phyloP scores from a whole-genome alignment of 1,140 invertebrate genomes.

The Orussus abietinus region DNA sequence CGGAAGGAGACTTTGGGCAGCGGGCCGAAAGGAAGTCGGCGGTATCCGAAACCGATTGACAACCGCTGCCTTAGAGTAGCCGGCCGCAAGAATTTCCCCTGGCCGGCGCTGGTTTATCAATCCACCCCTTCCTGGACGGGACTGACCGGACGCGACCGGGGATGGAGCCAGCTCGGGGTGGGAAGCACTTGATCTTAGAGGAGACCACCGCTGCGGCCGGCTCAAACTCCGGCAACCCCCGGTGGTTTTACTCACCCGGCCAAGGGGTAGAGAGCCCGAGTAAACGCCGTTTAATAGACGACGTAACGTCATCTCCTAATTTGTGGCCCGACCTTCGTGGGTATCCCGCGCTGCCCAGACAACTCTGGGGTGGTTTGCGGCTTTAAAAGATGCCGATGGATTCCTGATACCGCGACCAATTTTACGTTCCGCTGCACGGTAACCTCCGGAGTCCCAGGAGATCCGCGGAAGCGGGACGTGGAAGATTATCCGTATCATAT shows the following conservation, averaged over 20 bases:
- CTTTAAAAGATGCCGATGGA: no score
- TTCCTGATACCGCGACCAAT: no score
- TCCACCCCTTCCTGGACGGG: conserved; percentile 26
- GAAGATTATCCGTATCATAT: no score
- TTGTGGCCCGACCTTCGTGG: no score
- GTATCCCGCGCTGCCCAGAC: no score
- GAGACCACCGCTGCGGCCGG: conserved; percentile 27
- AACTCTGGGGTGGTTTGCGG: no score
- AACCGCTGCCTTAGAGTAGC: conserved; percentile 20
- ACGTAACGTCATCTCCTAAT: conserved; percentile 11
- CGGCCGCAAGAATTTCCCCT: conserved; percentile 36
- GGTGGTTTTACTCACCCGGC: conserved; percentile 33
- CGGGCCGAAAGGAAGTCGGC: no score
- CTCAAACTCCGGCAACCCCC: conserved; percentile 27
- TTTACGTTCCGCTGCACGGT: no score
- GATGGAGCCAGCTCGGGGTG: conserved; percentile 21
- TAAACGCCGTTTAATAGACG: conserved; percentile 40
- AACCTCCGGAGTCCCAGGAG: no score
- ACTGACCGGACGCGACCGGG: conserved; percentile 18
- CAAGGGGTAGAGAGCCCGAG: conserved; percentile 27
- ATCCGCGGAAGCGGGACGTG: no score
- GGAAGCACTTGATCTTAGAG: conserved; percentile 40
- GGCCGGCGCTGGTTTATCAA: conserved; percentile 36
- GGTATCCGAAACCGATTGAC: conserved; percentile 1
- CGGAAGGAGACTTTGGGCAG: no score